A percentile compares a stretch with the other conserved stretches of the same genome.
These are phyloP conservation scores for Merluccius polli DNA, from an alignment of 2,797 vertebrate species.

Conservation along the genomic window DNA sequence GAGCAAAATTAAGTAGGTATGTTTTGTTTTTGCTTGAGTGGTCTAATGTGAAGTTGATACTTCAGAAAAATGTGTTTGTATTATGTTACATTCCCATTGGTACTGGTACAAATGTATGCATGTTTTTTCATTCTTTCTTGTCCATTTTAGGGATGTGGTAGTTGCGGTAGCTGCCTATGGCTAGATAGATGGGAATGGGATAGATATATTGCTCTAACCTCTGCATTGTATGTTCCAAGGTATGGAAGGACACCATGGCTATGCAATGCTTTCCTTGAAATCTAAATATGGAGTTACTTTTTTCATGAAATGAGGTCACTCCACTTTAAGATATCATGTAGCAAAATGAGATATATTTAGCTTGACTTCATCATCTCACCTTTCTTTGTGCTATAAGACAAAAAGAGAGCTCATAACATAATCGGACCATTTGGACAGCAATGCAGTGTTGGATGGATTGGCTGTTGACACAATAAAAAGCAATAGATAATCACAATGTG, in stretches of 20 bases:
- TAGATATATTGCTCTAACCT: slow-evolving; percentile 20
- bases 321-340: slow-evolving; percentile 54
- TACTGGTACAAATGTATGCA: background rate
- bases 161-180: background rate
- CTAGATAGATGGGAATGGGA: background rate
- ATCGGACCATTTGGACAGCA: slow-evolving; percentile 27
- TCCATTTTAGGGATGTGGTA: background rate
- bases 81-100: background rate
- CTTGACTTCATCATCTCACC: slow-evolving; percentile 54
- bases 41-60: background rate
- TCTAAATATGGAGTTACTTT: slow-evolving; percentile 61
- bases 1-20: slow-evolving; percentile 17
- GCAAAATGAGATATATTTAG: slow-evolving; percentile 62
- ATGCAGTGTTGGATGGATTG: slow-evolving; percentile 21
- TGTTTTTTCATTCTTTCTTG: background rate
- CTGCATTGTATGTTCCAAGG: slow-evolving; percentile 43
- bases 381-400: slow-evolving; percentile 49
- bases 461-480: slow-evolving; percentile 3
- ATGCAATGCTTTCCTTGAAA: slow-evolving; percentile 53
- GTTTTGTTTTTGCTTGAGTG: background rate
- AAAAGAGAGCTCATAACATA: slow-evolving; percentile 48
- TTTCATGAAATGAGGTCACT: slow-evolving; percentile 69
- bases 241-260: slow-evolving; percentile 41
- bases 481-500: slow-evolving; percentile 40
- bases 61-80: background rate